These are phyloP conservation scores for Pagetopsis macropterus DNA, from an alignment of 2,797 vertebrate genomes.

Conservation along the genomic window DNA sequence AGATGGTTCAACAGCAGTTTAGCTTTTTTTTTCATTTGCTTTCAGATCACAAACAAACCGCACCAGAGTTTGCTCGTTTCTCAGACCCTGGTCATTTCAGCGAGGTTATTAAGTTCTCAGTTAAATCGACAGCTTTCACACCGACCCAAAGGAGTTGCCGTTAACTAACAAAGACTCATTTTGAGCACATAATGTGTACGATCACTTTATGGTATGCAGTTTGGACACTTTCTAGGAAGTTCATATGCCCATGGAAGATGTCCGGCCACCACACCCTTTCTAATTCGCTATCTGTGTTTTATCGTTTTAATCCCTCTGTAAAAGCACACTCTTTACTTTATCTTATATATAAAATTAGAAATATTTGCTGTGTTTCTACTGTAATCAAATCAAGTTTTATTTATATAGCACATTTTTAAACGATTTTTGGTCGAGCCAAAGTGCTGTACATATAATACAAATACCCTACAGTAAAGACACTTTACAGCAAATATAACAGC, in stretches of 20 bases:
- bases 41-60: not conserved
- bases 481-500: no score
- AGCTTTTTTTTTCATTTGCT: not conserved
- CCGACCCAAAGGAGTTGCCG: not conserved
- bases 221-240: not conserved
- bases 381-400: no score
- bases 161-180: not conserved
- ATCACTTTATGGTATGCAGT: conserved; percentile 4
- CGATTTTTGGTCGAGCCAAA: no score
- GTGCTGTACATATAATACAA: no score
- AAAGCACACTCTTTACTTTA: not conserved
- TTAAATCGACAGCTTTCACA: not conserved
- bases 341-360: not conserved
- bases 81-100: not conserved
- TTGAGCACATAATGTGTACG: not conserved
- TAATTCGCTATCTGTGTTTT: not conserved
- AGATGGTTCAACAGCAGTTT: not conserved
- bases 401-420: no score
- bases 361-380: not conserved
- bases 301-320: conserved; percentile 14
- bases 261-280: conserved; percentile 21
- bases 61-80: not conserved
- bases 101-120: not conserved
- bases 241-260: not conserved
- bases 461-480: no score